phyloP scores from a whole-genome alignment of 2,888 invertebrate species.

The Aricia artaxerxes region DNA sequence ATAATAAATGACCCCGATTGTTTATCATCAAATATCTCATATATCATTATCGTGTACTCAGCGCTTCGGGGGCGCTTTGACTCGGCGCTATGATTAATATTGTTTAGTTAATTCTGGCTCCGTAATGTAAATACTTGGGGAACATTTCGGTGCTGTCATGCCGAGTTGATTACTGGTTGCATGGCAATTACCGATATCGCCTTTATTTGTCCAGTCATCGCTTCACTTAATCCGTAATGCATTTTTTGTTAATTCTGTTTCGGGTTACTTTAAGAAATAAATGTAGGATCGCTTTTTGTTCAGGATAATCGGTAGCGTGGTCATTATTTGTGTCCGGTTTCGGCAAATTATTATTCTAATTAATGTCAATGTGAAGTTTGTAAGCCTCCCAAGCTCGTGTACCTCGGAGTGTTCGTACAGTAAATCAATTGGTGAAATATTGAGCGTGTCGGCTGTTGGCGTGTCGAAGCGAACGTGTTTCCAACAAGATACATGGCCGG shows the following conservation, averaged over 20 bases:
- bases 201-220: conserved; percentile 29
- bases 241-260: conserved; percentile 17
- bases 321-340: not conserved
- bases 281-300: not conserved
- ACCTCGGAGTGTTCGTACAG: not conserved
- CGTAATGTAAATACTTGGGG: conserved; percentile 72
- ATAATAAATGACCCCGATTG: conserved; percentile 84
- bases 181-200: conserved; percentile 35
- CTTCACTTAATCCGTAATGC: conserved; percentile 19
- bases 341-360: conserved; percentile 2
- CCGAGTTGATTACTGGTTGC: conserved; percentile 59
- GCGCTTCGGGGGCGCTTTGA: conserved; percentile 66
- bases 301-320: not conserved
- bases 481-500: conserved; percentile 35
- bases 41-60: conserved; percentile 79
- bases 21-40: conserved; percentile 82
- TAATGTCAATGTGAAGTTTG: not conserved
- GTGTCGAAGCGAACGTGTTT: conserved; percentile 28
- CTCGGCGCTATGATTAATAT: conserved; percentile 74
- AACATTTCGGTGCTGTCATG: conserved; percentile 68
- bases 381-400: conserved; percentile 10
- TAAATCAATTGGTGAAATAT: conserved; percentile 31
- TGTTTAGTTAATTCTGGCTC: conserved; percentile 77
- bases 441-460: conserved; percentile 20
- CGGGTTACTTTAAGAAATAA: not conserved